Base-by-base conservation (phyloP, 2,797 vertebrate species). In the Eulemur rubriventer region DNA sequence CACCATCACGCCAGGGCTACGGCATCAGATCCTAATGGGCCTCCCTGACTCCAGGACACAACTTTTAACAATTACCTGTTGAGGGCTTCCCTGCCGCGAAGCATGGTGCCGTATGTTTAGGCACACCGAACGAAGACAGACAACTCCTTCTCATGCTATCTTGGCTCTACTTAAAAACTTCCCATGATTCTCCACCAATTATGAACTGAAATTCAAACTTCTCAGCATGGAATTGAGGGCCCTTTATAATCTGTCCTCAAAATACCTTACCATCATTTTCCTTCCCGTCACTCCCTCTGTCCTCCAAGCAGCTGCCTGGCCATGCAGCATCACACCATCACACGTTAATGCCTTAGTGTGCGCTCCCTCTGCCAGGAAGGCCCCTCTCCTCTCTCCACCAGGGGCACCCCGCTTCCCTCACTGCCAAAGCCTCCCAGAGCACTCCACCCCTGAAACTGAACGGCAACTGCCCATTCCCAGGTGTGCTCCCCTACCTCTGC, bases 241-340 rank as follows among this genome's bases (percentile, higher is more conserved):
- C 50, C 30, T 8, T 22, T 28, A 33, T 20, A 14, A 7, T 28
- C 63, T 30, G 11, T 18, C 50, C 72, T 82, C 41, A 24, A 28
- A 57, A 43, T 0, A 4, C 52, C 38, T n/a, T 6, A 18, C 4
- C 22, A 3, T 2, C 7, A 0, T 2, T 12, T 20, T 18, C 13
- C 59, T 20, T 18, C 13, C 59, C 13, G 2, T 7, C 4, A 1
- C 9, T 12, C 10, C 22, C 16, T 80, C 0, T 4, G 33, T 50
- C 75, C 41, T 69, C 14, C 59, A 76, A 38, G 41, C n/a, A 10
- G 48, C 30, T 1, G 22, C 35, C 41, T 1, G 5, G 38, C 28
- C 13, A 0, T 1, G 9, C 61, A 46, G 55, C 78, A 35, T 59
- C 76, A 28, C 0, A 0, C 3, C 4, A 2, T 30, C 50, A 38